Conservation (phyloP, 2,113 vertebrate genomes). For the Semicossyphus pulcher region DNA sequence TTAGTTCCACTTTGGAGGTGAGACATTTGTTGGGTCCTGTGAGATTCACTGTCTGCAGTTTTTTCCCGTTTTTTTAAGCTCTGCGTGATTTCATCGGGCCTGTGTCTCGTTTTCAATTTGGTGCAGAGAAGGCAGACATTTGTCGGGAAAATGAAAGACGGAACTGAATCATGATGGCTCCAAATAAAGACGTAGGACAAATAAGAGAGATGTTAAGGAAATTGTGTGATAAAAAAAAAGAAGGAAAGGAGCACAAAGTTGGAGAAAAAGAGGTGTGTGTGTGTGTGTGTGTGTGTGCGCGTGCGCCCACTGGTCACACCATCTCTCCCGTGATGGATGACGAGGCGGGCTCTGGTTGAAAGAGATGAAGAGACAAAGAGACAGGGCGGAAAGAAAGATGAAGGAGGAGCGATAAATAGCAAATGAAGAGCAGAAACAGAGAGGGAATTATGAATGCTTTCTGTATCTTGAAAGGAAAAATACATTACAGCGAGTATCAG, state of each 20-base stretch:
- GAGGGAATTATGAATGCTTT: slow-evolving; percentile 45
- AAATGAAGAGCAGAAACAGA: slow-evolving; percentile 51
- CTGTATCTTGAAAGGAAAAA: slow-evolving; percentile 35
- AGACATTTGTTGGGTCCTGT: slow-evolving; percentile 1
- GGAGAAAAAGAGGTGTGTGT: neutral
- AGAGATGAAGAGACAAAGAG: slow-evolving; percentile 47
- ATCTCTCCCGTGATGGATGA: slow-evolving; percentile 53
- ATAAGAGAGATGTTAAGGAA: neutral
- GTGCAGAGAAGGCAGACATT: slow-evolving; percentile 6
- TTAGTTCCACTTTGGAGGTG: slow-evolving; percentile 5
- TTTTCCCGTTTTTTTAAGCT: slow-evolving; percentile 1
- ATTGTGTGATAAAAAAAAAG: neutral
- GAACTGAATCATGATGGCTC: neutral
- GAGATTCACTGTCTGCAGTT: neutral
- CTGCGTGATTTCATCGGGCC: neutral
- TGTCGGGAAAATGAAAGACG: neutral
- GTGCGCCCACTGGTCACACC: slow-evolving; percentile 17
- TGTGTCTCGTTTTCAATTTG: slow-evolving; percentile 10
- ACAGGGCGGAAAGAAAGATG: slow-evolving; percentile 49
- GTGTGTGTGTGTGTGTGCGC: neutral
- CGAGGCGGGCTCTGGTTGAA: slow-evolving; percentile 18
- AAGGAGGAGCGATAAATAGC: slow-evolving; percentile 52
- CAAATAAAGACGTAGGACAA: slow-evolving; percentile 16
- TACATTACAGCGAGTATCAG: slow-evolving; percentile 46
- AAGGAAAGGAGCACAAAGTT: neutral